phyloP scores from a whole-genome alignment of 2,888 invertebrate species.

The Caenorhabditis wallacei region DNA sequence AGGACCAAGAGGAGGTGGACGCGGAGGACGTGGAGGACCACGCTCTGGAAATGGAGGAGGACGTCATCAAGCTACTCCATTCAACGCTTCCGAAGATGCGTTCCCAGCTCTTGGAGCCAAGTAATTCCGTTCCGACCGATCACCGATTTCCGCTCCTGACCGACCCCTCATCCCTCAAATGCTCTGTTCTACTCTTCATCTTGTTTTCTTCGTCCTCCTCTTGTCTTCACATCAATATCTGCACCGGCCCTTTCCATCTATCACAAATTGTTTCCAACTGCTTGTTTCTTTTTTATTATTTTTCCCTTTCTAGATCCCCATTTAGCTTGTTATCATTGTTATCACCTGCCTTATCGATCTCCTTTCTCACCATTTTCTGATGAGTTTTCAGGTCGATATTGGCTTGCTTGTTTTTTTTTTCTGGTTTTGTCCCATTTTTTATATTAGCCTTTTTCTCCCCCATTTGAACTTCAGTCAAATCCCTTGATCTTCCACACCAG shows the following conservation, averaged over 20 bases:
- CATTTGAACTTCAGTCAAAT: slow-evolving; percentile 46
- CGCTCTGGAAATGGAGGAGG: slow-evolving; percentile 63
- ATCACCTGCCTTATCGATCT: slow-evolving; percentile 65
- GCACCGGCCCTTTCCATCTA: slow-evolving; percentile 5
- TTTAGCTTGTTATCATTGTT: slow-evolving; percentile 65
- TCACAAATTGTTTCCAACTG: slow-evolving; percentile 55
- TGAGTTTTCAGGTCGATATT: slow-evolving; percentile 58
- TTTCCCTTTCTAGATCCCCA: slow-evolving; percentile 20
- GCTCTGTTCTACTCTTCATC: slow-evolving; percentile 53
- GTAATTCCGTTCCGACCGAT: slow-evolving; percentile 49
- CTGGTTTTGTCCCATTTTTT: background rate
- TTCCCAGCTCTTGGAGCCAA: slow-evolving; percentile 80
- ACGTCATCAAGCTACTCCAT: slow-evolving; percentile 60
- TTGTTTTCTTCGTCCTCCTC: slow-evolving; percentile 32
- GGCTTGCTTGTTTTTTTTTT: slow-evolving; percentile 65
- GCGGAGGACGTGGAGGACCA: slow-evolving; percentile 67
- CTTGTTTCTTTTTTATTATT: slow-evolving; percentile 37
- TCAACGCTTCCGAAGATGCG: slow-evolving; percentile 75
- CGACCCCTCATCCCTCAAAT: slow-evolving; percentile 30
- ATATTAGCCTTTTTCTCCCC: slow-evolving; percentile 1
- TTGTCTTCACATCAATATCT: slow-evolving; percentile 27
- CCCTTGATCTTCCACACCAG: slow-evolving; percentile 59
- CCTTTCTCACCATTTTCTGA: slow-evolving; percentile 41
- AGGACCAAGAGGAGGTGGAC: slow-evolving; percentile 63
- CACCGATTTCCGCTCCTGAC: background rate